A percentile compares a stretch with the other conserved stretches of the same genome.
Conservation (phyloP, 2,888 invertebrate species). For the Sussaba pulchella region DNA sequence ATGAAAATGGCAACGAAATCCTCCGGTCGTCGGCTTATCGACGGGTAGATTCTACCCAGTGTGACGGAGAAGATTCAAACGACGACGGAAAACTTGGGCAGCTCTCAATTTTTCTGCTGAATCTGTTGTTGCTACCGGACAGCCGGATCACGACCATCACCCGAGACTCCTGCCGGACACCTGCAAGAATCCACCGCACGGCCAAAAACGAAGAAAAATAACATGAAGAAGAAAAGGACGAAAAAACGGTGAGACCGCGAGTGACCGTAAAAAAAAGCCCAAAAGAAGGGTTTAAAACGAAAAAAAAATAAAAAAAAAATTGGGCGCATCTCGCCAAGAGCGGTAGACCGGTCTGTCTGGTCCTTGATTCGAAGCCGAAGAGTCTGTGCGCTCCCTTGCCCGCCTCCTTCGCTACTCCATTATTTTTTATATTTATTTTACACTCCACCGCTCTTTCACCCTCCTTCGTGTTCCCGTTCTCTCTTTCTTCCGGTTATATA, state of each 20-base stretch:
- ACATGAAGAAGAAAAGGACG: constrained; percentile 65
- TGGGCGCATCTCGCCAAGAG: constrained; percentile 54
- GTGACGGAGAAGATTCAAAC: no score
- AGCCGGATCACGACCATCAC: constrained; percentile 31
- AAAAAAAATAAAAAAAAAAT: constrained; percentile 26
- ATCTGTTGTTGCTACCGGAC: constrained; percentile 12
- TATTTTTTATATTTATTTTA: constrained; percentile 24
- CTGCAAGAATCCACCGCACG: constrained; percentile 56
- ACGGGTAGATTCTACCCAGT: no score
- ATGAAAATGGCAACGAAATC: no score
- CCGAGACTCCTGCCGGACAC: constrained; percentile 58
- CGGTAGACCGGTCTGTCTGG: constrained; percentile 73
- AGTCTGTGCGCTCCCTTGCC: constrained; percentile 54
- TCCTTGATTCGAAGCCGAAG: constrained; percentile 70
- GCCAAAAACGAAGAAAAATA: constrained; percentile 60
- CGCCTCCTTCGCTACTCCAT: constrained; percentile 18
- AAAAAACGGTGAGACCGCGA: background rate
- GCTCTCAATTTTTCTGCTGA: constrained; percentile 45
- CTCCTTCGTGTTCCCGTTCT: background rate
- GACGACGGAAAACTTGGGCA: constrained; percentile 37
- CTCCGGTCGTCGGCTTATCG: no score
- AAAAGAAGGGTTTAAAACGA: constrained; percentile 9
- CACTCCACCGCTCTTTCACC: background rate
- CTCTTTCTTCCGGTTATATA: background rate
- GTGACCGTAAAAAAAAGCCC: constrained; percentile 36